Base-by-base conservation (phyloP, 2,888 invertebrate genomes). In the Diaperis boleti region DNA sequence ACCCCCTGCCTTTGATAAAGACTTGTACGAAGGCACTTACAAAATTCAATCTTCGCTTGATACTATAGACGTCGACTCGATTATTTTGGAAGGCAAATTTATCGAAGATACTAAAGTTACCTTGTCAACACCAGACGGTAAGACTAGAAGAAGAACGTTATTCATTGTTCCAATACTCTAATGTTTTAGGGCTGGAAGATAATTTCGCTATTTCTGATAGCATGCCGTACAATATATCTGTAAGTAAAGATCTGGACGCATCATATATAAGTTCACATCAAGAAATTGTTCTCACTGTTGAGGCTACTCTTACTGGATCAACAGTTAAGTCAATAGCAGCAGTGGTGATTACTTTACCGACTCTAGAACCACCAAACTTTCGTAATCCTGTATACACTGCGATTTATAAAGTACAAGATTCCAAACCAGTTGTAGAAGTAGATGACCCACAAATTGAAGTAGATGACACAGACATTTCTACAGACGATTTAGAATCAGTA, bases 141-240 rank as follows among this genome's bases (percentile, higher is more conserved):
- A 68, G 65, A 64, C n/a, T 26, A 26, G 8, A 26, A n/a, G n/a
- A n/a, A n/a, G n/a, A 26, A 26, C 3, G 6, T 26, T 5, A 26
- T 3, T 26, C 26, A 26, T 3, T 3, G 8, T 5, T 26, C n/a
- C 6, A 26, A n/a, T n/a, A n/a, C n/a, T n/a, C n/a, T n/a, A n/a
- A n/a, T n/a, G n/a, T 68, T 67, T 13, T 47, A 71, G 71, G 66
- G 33, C 65, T 66, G 14, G 17, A 54, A 10, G 59, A 56, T 1
- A 35, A 66, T 22, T 71, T 73, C 55, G 33, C 1, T 8, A 37
- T 68, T 29, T 41, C 59, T 22, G 11, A 11, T 1, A 33, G 26
- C 11, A 47, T 5, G 33, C 56, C 20, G 7, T 69, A 59, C 41
- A 26, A 26, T 31, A 41, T 72, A 31, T 42, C 42, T 8, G 55